Evolutionary conservation across 2,113 vertebrate species (phyloP).

Genomic region (Caranx melampygus): DNA sequence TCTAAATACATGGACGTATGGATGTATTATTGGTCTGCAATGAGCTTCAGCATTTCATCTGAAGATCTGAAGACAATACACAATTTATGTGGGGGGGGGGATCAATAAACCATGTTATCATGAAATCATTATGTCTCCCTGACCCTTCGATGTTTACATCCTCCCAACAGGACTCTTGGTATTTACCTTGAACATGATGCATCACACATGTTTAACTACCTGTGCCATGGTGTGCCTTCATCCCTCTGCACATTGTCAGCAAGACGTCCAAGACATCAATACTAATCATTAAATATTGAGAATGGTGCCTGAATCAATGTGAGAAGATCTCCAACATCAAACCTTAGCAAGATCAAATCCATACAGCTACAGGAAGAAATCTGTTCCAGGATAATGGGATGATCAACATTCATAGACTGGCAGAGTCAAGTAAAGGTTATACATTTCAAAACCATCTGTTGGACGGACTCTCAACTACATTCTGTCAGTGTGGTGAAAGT

Average conservation of each 20-base stretch:
- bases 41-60: not conserved
- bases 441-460: slow-evolving; percentile 41
- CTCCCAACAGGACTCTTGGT: slow-evolving; percentile 18
- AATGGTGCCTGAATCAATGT: slow-evolving; percentile 18
- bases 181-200: slow-evolving; percentile 56
- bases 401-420: slow-evolving; percentile 42
- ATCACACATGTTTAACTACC: not conserved
- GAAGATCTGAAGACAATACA: not conserved
- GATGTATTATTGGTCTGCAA: not conserved
- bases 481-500: not conserved
- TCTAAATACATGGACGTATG: too few relatives aligned
- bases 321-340: slow-evolving; percentile 21
- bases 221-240: not conserved
- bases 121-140: slow-evolving; percentile 36
- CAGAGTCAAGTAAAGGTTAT: slow-evolving; percentile 52
- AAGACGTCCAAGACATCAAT: slow-evolving; percentile 17
- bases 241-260: slow-evolving; percentile 10
- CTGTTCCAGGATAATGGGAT: slow-evolving; percentile 36
- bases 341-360: slow-evolving; percentile 20
- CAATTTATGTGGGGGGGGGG: slow-evolving; percentile 6
- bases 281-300: slow-evolving; percentile 35
- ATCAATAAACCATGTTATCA: slow-evolving; percentile 41
- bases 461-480: not conserved
- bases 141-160: slow-evolving; percentile 38
- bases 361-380: slow-evolving; percentile 26